Base-by-base conservation (phyloP, 2,113 vertebrate genomes). In the Lucifuga dentata region DNA sequence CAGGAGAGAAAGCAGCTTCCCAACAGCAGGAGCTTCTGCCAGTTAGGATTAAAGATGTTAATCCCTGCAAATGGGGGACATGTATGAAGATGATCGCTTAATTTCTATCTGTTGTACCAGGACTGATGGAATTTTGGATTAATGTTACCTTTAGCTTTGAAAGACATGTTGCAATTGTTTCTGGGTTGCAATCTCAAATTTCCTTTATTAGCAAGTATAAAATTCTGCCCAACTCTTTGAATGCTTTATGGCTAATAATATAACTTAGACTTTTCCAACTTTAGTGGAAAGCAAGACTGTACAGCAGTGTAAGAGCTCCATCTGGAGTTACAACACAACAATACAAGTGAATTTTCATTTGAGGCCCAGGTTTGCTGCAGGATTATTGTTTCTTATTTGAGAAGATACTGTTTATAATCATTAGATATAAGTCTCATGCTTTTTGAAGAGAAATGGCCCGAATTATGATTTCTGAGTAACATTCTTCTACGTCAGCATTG, bases 1-100 rank as follows among this genome's bases (percentile, higher is more conserved):
- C 23, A 35, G 36, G 8, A 58, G 12, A 32, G 55, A 3, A 8
- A 45, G 48, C 39, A 29, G 50, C 35, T 12, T 66, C 64, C 55
- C 29, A 1, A 40, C 65, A 44, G 12, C 67, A 40, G 26, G 0
- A 17, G 55, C 75, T 40, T 20, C 40, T 45, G 13, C 45, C 74
- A 78, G 72, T 86, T 50, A 81, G 67, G 68, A 84, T 78, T 39
- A 68, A 45, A 65, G 35, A 68, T 41, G 60, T 68, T 68, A 55
- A 80, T 80, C 51, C 46, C 38, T 46, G 40, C 29, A 62, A 73
- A 79, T 41, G 36, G 70, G 65, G 32, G 51, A 73, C 32, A 62
- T 39, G 21, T 65, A 23, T 59, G 35, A 43, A 33, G 23, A 49
- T 59, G 52, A 13, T 45, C 7, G 1, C 62, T 44, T 70, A 51